Base-by-base conservation (phyloP, 1,140 invertebrate species). In the Papilio helenus region DNA sequence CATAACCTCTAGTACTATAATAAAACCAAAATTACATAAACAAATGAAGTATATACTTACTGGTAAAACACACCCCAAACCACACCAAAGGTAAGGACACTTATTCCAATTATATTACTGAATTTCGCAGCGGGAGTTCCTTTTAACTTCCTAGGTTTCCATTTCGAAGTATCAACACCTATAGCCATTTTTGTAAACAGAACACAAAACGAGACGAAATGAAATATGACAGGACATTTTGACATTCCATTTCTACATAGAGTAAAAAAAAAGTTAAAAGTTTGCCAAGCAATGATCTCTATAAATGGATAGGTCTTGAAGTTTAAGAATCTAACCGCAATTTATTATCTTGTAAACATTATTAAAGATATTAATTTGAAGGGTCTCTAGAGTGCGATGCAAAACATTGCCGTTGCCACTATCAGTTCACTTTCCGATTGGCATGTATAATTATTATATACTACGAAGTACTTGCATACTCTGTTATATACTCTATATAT, bases 121-220 rank as follows among this genome's bases (percentile, higher is more conserved):
- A 89, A 86, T 80, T 73, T 85, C 79, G 87, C 92, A 77, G 95
- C 93, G 29, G 95, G 95, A 55, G 95, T 95, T 80, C 95, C 95
- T 88, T 90, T 92, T 80, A 95, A 83, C 89, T 92, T 89, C 86
- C 95, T 93, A 80, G 95, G 95, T 92, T 95, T 95, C 85, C 95
- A 90, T 83, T 89, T 92, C 82, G 93, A 93, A 76, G 87, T 87
- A 89, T 94, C 91, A 65, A 94, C 82, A 68, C 92, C 92, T 79
- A 93, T 93, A 68, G 92, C 92, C 92, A 94, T 94, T 81, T 89
- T 92, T 85, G 39, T 74, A 55, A 55, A 55, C n/a, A 55, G 51
- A 49, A 49, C n/a, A n/a, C n/a, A n/a, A n/a, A n/a, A n/a, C n/a
- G n/a, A n/a, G n/a, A n/a, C 46, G n/a, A 0, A 1, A n/a, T 9